Evolutionary conservation across 1,140 invertebrate genomes (phyloP).

Genomic region (Anastrepha obliqua): DNA sequence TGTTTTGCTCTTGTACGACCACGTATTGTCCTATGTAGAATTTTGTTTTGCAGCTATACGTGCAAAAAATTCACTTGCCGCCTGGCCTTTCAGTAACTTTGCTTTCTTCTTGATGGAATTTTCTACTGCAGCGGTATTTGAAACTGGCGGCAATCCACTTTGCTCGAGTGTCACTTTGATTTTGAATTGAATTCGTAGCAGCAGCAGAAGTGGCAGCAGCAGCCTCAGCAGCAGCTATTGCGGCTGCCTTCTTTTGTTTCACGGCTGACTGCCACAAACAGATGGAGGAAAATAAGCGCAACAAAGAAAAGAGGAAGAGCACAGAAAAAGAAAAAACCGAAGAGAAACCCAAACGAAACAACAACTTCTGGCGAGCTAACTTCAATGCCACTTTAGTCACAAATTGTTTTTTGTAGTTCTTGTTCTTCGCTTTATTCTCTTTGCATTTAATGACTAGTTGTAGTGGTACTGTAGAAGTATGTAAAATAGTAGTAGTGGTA

Average conservation of each 20-base stretch:
- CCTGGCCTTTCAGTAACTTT: conserved; percentile 33
- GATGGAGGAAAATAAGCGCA: background rate
- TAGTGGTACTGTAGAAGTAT: background rate
- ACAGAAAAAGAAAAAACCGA: background rate
- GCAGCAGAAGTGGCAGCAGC: background rate
- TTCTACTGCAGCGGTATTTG: background rate
- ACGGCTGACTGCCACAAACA: background rate
- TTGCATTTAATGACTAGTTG: background rate
- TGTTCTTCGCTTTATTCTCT: background rate
- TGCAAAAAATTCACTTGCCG: conserved; percentile 24
- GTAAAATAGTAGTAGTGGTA: background rate
- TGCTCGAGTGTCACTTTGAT: conserved; percentile 48
- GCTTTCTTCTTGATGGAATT: background rate
- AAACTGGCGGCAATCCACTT: conserved; percentile 39
- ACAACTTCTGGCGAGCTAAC: conserved; percentile 7
- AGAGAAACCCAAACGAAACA: background rate
- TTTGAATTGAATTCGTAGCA: background rate
- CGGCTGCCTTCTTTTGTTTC: conserved; percentile 11
- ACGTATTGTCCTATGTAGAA: background rate
- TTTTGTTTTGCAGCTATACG: background rate
- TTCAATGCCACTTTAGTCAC: conserved; percentile 22
- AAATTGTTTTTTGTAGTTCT: conserved; percentile 21
- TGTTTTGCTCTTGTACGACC: conserved; percentile 24
- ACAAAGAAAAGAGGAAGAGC: background rate
- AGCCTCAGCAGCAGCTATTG: background rate